These are phyloP conservation scores for Aplysina aerophoba DNA, from an alignment of 37 sponge, comb jelly and placozoan species.

Conservation along the genomic window DNA sequence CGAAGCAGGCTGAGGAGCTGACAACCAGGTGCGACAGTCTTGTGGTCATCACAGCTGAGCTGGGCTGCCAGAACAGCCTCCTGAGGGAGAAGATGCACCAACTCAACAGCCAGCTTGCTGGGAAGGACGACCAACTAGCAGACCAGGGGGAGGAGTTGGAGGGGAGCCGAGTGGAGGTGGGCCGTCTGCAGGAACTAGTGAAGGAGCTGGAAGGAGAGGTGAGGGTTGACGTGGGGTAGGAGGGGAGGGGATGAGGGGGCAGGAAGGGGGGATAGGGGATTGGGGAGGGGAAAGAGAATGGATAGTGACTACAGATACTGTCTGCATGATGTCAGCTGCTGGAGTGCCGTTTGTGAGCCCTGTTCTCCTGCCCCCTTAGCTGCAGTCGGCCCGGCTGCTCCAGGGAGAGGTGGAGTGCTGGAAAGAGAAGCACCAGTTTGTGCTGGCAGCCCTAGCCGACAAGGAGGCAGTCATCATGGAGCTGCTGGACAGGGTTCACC, in stretches of 20 bases:
- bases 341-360: no score
- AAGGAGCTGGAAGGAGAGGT: no score
- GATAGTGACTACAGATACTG: no score
- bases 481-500: background rate
- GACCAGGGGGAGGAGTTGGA: background rate
- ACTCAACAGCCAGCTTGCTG: background rate
- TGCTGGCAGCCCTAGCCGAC: background rate
- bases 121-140: background rate
- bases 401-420: background rate
- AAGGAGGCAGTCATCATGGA: background rate
- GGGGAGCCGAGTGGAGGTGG: no score
- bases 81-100: background rate
- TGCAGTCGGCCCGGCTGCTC: background rate
- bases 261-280: no score
- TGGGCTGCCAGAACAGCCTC: background rate
- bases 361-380: no score
- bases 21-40: background rate
- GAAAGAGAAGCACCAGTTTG: background rate
- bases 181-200: no score
- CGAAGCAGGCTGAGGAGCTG: constrained; percentile 4
- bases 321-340: no score
- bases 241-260: no score
- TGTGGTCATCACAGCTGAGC: background rate
- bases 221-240: no score
- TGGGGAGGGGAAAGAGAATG: no score